Percentiles rank a stretch among this genome's conserved stretches.
phyloP scores from a whole-genome alignment of 2,797 vertebrate genomes.

The Paramormyrops hopkinsi region DNA sequence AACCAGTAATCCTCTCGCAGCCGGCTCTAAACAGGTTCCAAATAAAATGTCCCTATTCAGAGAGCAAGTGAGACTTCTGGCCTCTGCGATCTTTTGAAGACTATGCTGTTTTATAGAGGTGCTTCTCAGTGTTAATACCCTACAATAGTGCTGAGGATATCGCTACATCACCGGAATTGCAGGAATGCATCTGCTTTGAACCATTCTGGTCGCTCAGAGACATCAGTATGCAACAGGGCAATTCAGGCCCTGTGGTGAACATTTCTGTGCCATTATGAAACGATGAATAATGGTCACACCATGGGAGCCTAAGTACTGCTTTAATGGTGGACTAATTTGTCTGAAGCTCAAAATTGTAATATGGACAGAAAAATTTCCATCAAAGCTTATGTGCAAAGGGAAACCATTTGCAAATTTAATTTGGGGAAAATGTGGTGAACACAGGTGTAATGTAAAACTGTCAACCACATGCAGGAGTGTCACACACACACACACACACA shows the following conservation, averaged over 20 bases:
- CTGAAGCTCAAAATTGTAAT: not conserved
- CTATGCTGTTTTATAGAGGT: not conserved
- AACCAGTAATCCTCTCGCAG: not conserved
- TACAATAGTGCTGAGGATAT: not conserved
- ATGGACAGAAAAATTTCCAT: not conserved
- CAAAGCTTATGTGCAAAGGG: not conserved
- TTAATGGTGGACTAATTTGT: not conserved
- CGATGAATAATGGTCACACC: not conserved
- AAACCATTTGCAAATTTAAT: not conserved
- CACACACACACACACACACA: not conserved
- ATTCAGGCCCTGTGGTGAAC: too few relatives aligned
- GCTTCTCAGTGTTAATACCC: not conserved
- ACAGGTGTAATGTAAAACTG: not conserved
- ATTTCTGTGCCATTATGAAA: not conserved
- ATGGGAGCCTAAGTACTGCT: not conserved
- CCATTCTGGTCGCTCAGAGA: not conserved
- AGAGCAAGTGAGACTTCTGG: not conserved
- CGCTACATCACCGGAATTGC: not conserved
- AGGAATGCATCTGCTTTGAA: not conserved
- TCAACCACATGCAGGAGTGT: not conserved
- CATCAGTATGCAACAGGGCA: not conserved
- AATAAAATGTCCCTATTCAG: constrained; percentile 3
- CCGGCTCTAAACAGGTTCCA: not conserved
- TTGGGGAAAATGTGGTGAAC: not conserved
- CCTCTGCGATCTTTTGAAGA: not conserved